Percentiles rank a stretch among this genome's conserved stretches.
phyloP scores from a whole-genome alignment of 2,113 vertebrate species.

The Labeo rohita region DNA sequence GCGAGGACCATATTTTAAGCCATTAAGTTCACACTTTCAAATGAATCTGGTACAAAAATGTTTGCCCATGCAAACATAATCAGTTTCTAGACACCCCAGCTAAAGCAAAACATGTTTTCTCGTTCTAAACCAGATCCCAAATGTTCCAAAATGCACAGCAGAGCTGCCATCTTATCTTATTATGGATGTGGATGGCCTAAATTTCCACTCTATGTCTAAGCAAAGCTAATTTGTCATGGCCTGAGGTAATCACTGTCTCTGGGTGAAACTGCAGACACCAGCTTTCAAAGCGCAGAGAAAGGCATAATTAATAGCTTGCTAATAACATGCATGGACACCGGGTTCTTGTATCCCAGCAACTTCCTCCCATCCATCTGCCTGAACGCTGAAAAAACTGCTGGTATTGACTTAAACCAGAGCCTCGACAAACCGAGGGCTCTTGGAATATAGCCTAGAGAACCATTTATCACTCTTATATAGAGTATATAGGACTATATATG shows the following conservation, averaged over 20 bases:
- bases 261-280: conserved; percentile 53
- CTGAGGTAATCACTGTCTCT: conserved; percentile 40
- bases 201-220: conserved; percentile 46
- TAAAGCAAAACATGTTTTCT: conserved; percentile 4
- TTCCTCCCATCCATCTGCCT: conserved; percentile 58
- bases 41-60: not conserved
- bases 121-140: not conserved
- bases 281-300: conserved; percentile 34
- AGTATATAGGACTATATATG: too few species aligned
- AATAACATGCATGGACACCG: conserved; percentile 67
- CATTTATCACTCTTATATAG: not conserved
- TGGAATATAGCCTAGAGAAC: not conserved
- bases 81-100: not conserved
- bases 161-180: conserved; percentile 6
- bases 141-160: not conserved
- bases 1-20: not conserved
- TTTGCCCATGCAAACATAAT: not conserved
- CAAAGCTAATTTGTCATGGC: conserved; percentile 38
- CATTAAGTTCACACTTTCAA: not conserved
- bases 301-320: conserved; percentile 58
- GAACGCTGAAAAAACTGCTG: conserved; percentile 10
- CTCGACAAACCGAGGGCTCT: not conserved
- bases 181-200: conserved; percentile 25
- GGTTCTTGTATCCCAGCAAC: conserved; percentile 67
- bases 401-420: not conserved